These are phyloP conservation scores for Phania funesta DNA, from an alignment of 2,888 invertebrate genomes.

Conservation along the genomic window DNA sequence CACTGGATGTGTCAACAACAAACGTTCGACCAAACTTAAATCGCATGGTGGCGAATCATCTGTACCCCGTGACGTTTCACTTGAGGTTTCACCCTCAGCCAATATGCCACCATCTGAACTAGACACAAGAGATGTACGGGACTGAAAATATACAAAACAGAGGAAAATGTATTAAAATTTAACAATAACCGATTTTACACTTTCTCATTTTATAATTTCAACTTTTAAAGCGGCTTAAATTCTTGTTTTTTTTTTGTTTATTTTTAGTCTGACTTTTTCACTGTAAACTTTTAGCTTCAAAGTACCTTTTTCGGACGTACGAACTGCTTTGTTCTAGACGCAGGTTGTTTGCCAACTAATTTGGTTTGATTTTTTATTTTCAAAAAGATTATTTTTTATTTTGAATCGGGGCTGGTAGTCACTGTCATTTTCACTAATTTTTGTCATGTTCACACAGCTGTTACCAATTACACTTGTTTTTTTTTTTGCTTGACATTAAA, in stretches of 20 bases:
- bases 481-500: not conserved
- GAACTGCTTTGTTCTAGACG: not conserved
- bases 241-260: not conserved
- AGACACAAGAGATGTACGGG: constrained; percentile 80
- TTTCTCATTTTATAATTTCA: constrained; percentile 3
- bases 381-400: not conserved
- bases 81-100: constrained; percentile 83
- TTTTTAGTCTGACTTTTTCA: not conserved
- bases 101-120: constrained; percentile 83
- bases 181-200: constrained; percentile 14
- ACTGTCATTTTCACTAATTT: constrained; percentile 50
- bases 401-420: constrained; percentile 1
- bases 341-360: not conserved
- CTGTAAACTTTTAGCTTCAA: not conserved
- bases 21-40: constrained; percentile 91
- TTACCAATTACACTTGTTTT: constrained; percentile 39
- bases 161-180: constrained; percentile 9
- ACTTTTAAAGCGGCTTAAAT: constrained; percentile 41
- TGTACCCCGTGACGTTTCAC: constrained; percentile 83
- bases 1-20: constrained; percentile 95
- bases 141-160: constrained; percentile 73
- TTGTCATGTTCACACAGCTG: constrained; percentile 56
- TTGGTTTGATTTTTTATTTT: not conserved
- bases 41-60: constrained; percentile 87
- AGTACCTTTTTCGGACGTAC: not conserved